Conservation (phyloP, 2,797 vertebrate genomes). For the Prionace glauca region DNA sequence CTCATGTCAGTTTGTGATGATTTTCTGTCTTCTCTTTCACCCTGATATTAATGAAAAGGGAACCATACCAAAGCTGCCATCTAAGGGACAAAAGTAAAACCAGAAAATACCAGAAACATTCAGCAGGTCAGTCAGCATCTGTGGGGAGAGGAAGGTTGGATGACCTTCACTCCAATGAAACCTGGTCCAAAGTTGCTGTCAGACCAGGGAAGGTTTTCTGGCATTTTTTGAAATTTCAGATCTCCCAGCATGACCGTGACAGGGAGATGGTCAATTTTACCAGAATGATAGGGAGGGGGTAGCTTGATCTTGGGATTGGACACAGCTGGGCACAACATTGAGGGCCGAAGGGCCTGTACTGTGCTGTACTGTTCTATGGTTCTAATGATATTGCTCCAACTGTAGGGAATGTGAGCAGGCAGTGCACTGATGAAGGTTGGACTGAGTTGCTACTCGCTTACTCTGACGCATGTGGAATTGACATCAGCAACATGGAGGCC, state of each 20-base stretch:
- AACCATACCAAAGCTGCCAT: not conserved
- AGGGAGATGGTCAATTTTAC: not conserved
- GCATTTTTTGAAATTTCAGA: not conserved
- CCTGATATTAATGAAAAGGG: not conserved
- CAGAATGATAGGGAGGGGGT: too few species aligned
- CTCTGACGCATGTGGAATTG: not conserved
- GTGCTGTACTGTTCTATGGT: too few species aligned
- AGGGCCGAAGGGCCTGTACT: too few species aligned
- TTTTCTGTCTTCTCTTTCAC: not conserved
- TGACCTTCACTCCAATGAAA: not conserved
- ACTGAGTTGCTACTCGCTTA: not conserved
- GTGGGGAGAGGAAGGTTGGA: not conserved
- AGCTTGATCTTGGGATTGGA: too few species aligned
- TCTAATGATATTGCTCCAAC: not conserved
- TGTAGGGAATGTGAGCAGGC: constrained; percentile 4
- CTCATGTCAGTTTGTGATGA: not conserved
- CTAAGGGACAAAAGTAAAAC: not conserved
- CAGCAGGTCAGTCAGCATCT: not conserved
- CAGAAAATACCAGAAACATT: not conserved
- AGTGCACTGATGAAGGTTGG: not conserved
- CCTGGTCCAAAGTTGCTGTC: not conserved
- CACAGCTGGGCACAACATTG: too few species aligned
- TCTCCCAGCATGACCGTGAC: not conserved
- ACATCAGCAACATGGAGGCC: not conserved
- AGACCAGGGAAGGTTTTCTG: not conserved